These are phyloP conservation scores for Epirrhoe tristata DNA, from an alignment of 2,888 invertebrate genomes.

Conservation along the genomic window DNA sequence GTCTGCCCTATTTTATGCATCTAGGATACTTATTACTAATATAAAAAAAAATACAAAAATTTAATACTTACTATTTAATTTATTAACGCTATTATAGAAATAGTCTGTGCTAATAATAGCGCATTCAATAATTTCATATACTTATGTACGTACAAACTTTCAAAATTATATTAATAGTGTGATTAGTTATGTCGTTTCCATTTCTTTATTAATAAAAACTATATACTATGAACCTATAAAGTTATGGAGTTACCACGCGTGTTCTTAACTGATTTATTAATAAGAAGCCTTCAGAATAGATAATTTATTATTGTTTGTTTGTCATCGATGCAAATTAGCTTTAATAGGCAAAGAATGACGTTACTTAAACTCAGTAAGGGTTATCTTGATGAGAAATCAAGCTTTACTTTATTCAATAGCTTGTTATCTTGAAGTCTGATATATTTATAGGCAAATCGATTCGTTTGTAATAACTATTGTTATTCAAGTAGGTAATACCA, in stretches of 20 bases:
- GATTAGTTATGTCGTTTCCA: slow-evolving; percentile 15
- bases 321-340: slow-evolving; percentile 44
- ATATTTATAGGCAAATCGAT: slow-evolving; percentile 17
- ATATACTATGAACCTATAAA: slow-evolving; percentile 20
- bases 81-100: too few species aligned
- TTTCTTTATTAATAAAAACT: not conserved
- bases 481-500: not conserved
- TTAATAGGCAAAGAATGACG: slow-evolving; percentile 35
- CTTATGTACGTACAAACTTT: too few species aligned
- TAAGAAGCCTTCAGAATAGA: slow-evolving; percentile 52
- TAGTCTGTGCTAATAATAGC: too few species aligned
- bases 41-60: too few species aligned
- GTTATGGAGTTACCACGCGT: slow-evolving; percentile 53
- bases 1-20: too few species aligned
- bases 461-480: not conserved
- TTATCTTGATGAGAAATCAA: slow-evolving; percentile 27
- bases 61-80: too few species aligned
- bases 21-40: too few species aligned
- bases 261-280: slow-evolving; percentile 59
- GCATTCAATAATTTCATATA: too few species aligned
- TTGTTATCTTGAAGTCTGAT: slow-evolving; percentile 22
- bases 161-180: not conserved
- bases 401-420: slow-evolving; percentile 23
- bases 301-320: slow-evolving; percentile 61
- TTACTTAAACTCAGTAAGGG: slow-evolving; percentile 17